Conservation (phyloP, 2,888 invertebrate genomes). For the Epirrita christyi region DNA sequence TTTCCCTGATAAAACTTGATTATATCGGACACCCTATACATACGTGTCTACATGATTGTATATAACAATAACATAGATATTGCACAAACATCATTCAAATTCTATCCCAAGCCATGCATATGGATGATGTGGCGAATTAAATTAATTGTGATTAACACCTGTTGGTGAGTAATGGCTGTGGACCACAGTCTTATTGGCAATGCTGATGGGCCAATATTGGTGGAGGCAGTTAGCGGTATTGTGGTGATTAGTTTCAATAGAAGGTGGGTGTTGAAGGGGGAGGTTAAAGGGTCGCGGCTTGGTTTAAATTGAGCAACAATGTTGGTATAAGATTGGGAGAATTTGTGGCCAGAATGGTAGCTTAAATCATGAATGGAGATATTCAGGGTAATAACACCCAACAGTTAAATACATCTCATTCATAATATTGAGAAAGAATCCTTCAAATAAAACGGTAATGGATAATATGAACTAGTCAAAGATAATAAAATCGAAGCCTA, state of each 20-base stretch:
- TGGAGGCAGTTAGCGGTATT: slow-evolving; percentile 29
- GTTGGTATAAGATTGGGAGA: slow-evolving; percentile 1
- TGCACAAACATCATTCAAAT: slow-evolving; percentile 14
- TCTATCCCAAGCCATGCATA: slow-evolving; percentile 38
- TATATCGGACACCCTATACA: not conserved
- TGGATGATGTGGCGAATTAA: slow-evolving; percentile 48
- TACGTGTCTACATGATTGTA: not conserved
- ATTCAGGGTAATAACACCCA: too few species aligned
- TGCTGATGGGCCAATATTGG: slow-evolving; percentile 38
- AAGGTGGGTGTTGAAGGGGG: not conserved
- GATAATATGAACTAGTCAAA: too few species aligned
- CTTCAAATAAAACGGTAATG: too few species aligned
- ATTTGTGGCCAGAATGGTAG: not conserved
- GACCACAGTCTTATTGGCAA: slow-evolving; percentile 43
- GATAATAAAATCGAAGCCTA: too few species aligned
- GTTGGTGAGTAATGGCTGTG: slow-evolving; percentile 48
- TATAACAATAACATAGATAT: slow-evolving; percentile 1
- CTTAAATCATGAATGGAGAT: not conserved
- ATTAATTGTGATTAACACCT: slow-evolving; percentile 57
- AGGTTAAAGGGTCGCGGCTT: slow-evolving; percentile 11
- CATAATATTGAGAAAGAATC: too few species aligned
- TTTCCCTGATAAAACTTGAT: too few species aligned
- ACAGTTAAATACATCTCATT: too few species aligned
- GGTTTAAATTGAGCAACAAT: not conserved
- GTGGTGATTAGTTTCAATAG: slow-evolving; percentile 19